Percentiles rank a stretch among this genome's conserved stretches.
Evolutionary conservation across 2,797 vertebrate genomes (phyloP).

Genomic region (Spizella passerina): DNA sequence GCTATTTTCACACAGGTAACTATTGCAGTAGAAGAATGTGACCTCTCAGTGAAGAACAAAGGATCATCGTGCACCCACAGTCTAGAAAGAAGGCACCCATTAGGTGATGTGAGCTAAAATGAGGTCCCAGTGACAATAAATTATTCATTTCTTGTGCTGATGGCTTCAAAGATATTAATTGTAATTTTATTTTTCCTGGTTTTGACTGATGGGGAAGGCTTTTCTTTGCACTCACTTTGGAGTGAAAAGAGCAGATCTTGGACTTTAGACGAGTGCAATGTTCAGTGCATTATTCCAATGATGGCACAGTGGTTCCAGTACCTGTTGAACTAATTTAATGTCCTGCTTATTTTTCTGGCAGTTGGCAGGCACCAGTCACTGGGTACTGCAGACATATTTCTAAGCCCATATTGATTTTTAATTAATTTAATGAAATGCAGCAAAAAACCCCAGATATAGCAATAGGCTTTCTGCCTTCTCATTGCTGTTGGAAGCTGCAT

Average conservation of each 20-base stretch:
- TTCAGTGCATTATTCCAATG: not conserved
- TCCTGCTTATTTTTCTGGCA: not conserved
- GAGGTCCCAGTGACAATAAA: not conserved
- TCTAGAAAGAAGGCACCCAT: not conserved
- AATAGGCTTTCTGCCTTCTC: not conserved
- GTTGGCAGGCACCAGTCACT: not conserved
- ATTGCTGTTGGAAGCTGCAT: not conserved
- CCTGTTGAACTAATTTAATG: not conserved
- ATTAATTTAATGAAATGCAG: not conserved
- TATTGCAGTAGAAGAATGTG: not conserved
- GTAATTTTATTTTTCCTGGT: not conserved
- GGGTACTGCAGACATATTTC: not conserved
- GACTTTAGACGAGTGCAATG: not conserved
- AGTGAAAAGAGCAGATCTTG: not conserved
- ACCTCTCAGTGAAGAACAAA: not conserved
- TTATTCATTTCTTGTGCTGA: not conserved
- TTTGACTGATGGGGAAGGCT: not conserved
- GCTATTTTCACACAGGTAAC: not conserved
- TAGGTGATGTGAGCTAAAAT: not conserved
- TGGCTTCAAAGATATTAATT: not conserved
- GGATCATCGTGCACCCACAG: fast-evolving
- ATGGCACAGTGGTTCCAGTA: not conserved
- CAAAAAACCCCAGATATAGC: not conserved
- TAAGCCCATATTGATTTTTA: not conserved
- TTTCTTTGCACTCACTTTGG: not conserved